Percentiles rank a stretch among this genome's conserved stretches.
phyloP scores from a whole-genome alignment of 2,888 invertebrate genomes.

The Aspidiotus destructor region DNA sequence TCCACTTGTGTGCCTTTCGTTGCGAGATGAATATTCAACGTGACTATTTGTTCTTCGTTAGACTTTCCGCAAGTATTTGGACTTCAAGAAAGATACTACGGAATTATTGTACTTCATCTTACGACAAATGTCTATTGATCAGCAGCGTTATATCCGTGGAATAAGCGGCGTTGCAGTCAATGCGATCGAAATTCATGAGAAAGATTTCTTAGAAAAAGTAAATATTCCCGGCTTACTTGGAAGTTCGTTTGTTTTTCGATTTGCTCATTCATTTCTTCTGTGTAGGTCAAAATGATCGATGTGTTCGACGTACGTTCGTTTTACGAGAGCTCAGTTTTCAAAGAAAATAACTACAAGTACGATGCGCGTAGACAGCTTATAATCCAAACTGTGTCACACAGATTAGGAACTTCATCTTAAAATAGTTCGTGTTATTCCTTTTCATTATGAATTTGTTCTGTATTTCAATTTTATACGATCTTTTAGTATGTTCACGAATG shows the following conservation, averaged over 20 bases:
- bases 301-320: constrained; percentile 81
- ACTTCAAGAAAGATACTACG: constrained; percentile 91
- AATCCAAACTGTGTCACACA: constrained; percentile 51
- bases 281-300: constrained; percentile 82
- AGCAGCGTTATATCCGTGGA: constrained; percentile 70
- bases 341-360: constrained; percentile 74
- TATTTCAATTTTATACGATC: too few species aligned
- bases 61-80: constrained; percentile 87
- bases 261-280: constrained; percentile 38
- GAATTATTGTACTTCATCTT: constrained; percentile 91
- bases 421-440: background rate
- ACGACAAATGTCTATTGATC: constrained; percentile 84
- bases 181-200: constrained; percentile 74
- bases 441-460: too few species aligned
- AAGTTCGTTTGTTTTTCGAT: too few species aligned
- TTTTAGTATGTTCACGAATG: too few species aligned
- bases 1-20: background rate
- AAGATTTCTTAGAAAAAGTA: constrained; percentile 67
- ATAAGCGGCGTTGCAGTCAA: constrained; percentile 51
- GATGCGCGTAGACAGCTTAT: constrained; percentile 77
- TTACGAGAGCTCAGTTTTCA: constrained; percentile 83
- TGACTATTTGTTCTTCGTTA: constrained; percentile 43
- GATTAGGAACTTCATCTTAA: background rate
- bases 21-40: background rate
- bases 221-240: constrained; percentile 26